These are phyloP conservation scores for Malacoctenus gilli DNA, from an alignment of 2,797 vertebrate genomes.

Conservation along the genomic window DNA sequence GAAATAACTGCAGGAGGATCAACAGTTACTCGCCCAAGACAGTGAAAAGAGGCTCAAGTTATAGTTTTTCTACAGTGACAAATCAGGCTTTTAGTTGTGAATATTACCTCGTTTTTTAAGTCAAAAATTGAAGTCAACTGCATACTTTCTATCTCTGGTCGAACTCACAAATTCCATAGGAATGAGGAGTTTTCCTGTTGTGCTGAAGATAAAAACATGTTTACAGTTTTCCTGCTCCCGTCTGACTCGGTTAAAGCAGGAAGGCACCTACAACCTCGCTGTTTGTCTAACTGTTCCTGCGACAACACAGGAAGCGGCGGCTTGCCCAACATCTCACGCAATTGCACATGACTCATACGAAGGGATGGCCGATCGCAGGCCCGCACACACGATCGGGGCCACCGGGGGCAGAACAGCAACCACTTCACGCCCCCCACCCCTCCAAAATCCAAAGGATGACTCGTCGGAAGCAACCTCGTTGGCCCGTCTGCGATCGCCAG, in stretches of 20 bases:
- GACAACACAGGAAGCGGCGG: constrained; percentile 62
- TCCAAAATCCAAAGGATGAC: no score
- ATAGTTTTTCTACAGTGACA: background rate
- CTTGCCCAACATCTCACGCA: constrained; percentile 54
- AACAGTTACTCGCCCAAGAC: constrained; percentile 1
- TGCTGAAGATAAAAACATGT: constrained; percentile 62
- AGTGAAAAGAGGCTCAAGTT: background rate
- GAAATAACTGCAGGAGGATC: background rate
- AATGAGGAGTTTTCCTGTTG: constrained; percentile 47
- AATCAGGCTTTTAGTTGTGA: no score
- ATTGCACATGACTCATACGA: constrained; percentile 57
- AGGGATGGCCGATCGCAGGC: constrained; percentile 40
- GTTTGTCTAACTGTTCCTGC: constrained; percentile 73
- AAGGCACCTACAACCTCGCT: constrained; percentile 54
- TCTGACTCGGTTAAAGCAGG: constrained; percentile 66
- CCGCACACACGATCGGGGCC: constrained; percentile 1
- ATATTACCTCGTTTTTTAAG: no score
- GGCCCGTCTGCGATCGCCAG: background rate
- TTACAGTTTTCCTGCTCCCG: constrained; percentile 70
- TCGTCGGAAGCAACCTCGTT: no score
- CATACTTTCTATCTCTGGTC: constrained; percentile 23
- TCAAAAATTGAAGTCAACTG: no score
- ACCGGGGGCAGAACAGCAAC: no score
- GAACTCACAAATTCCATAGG: constrained; percentile 22
- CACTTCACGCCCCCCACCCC: no score